Conservation (phyloP, 2,113 vertebrate genomes). For the Ailurus styani region DNA sequence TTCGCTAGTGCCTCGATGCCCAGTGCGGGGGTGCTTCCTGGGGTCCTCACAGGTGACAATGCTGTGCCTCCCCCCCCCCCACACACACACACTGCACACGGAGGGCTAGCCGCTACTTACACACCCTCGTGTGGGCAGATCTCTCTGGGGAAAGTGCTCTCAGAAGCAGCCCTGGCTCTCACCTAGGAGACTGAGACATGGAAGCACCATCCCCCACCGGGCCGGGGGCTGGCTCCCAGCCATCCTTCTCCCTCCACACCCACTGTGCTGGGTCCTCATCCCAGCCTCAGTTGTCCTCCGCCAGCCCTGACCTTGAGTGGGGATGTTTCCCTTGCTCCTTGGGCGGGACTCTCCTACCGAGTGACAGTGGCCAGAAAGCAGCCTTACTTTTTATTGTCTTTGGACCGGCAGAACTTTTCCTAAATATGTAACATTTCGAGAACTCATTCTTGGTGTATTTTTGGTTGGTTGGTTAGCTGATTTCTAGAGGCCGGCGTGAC, state of each 20-base stretch:
- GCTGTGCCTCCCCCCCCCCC: not conserved
- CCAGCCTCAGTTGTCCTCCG: not conserved
- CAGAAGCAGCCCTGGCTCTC: not conserved
- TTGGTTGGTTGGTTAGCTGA: conserved; percentile 18
- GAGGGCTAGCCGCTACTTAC: not conserved
- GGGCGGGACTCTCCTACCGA: not conserved
- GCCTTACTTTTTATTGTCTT: conserved; percentile 38
- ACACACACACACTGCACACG: rapidly evolving
- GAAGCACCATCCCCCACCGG: not conserved
- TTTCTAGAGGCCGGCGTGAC: conserved; percentile 72
- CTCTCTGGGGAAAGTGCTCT: conserved; percentile 12
- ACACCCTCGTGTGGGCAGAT: not conserved
- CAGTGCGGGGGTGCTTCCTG: conserved; percentile 37
- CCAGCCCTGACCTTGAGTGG: not conserved
- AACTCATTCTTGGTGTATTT: not conserved
- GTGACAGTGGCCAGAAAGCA: conserved; percentile 6
- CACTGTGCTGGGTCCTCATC: not conserved
- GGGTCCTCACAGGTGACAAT: not conserved
- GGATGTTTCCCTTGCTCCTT: conserved; percentile 51
- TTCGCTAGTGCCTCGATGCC: not conserved
- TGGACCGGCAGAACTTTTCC: conserved; percentile 65
- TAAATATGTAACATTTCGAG: not conserved
- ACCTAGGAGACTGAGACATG: not conserved
- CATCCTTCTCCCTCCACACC: not conserved
- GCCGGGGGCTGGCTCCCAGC: not conserved